Evolutionary conservation across 2,888 invertebrate species (phyloP).

Genomic region (Sminthurides aquaticus): DNA sequence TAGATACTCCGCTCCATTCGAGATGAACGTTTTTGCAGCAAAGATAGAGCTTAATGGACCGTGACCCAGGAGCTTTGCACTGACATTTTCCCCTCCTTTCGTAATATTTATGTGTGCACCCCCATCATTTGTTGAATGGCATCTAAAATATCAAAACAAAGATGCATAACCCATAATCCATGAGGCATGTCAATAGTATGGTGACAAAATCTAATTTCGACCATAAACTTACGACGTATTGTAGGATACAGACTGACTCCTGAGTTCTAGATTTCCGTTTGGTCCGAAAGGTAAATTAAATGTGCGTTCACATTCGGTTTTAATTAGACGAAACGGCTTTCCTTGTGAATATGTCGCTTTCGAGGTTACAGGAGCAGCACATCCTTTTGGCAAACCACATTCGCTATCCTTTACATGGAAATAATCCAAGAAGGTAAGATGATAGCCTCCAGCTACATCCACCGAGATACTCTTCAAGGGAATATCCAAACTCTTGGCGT

Average conservation of each 20-base stretch:
- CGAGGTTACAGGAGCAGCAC: conserved; percentile 1
- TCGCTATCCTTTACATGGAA: conserved; percentile 3
- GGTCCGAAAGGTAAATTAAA: neutral
- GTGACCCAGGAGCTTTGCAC: neutral
- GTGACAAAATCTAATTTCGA: too few relatives aligned
- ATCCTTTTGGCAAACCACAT: conserved; percentile 29
- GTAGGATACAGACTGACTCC: neutral
- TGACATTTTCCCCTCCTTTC: neutral
- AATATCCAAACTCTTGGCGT: conserved; percentile 16
- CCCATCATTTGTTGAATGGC: neutral
- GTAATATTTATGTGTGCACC: neutral
- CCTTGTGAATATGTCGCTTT: neutral
- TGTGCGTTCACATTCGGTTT: neutral
- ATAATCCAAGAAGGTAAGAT: neutral
- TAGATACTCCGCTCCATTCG: too few relatives aligned
- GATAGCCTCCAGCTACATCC: neutral
- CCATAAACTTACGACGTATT: neutral
- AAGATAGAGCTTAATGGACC: neutral
- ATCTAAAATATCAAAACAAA: too few relatives aligned
- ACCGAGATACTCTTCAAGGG: neutral
- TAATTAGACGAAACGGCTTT: neutral
- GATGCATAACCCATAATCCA: too few relatives aligned
- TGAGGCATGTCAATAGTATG: too few relatives aligned
- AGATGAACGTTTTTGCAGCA: too few relatives aligned
- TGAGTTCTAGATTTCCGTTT: neutral